Evolutionary conservation across 2,888 invertebrate species (phyloP), one percentile per base, ranked within the genome.

Genomic region (Pyrrhosoma nymphula): DNA sequence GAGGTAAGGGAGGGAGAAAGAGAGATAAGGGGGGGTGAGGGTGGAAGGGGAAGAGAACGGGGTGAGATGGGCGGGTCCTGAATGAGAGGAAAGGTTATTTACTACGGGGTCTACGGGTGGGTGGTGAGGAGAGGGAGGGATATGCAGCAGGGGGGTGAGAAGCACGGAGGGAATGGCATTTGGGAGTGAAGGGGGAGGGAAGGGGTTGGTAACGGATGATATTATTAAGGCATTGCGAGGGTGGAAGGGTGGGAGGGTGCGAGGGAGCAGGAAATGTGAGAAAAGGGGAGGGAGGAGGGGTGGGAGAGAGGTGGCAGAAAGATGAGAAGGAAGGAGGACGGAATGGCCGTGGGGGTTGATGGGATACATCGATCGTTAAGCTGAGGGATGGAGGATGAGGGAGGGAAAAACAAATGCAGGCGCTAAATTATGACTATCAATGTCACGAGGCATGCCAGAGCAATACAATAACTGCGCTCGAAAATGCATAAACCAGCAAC

Each of bases 11-110:
- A 20, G 39, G 3, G 39, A 88, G 47, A 10, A 39, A 14, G 2
- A 4, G 47, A 2, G 47, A 4, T 2, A 8, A 8, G 47, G 8
- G 8, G 47, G 47, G 47, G 47, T 2, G 47, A 47, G 47, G 47
- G 47, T 20, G 18, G 88, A 20, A 39, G 16, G 23, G 0, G 88
- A 39, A 20, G 18, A 20, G 1, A 39, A 96, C 96, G 95, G 96
- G 95, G 95, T 95, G 35, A 47, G 35, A 0, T 18, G 90, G 95
- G 88, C 56, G 56, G 55, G 47, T 35, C 55, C 82, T 95, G 82
- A 82, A 89, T 82, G 95, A 96, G 95, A 95, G 95, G 96, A 95
- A 95, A 95, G 93, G 90, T 56, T 93, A n/a, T 75, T 35, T 39
- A 55, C 69, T 35, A 35, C 26, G 39, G 47, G 47, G 47, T 47